phyloP scores from a whole-genome alignment of 2,888 invertebrate genomes.

The Volucella inanis region DNA sequence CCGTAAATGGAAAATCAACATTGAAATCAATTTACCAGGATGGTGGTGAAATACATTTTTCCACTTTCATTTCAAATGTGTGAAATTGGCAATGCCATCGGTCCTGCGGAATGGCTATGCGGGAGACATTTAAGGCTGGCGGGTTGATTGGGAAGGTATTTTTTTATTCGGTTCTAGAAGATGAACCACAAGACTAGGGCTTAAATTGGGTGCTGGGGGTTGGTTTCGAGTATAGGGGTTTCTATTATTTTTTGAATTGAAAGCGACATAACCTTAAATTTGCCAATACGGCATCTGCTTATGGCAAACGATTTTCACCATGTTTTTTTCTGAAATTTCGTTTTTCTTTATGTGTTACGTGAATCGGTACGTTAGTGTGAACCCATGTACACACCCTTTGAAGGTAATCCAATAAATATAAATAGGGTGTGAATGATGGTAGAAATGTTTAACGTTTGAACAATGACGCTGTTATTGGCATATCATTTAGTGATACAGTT shows the following conservation, averaged over 20 bases:
- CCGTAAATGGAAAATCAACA: constrained; percentile 73
- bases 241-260: constrained; percentile 54
- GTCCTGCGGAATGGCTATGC: neutral
- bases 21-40: constrained; percentile 70
- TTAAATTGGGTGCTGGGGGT: constrained; percentile 12
- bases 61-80: constrained; percentile 56
- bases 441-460: no score
- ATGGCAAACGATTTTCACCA: constrained; percentile 44
- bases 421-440: constrained; percentile 12
- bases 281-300: constrained; percentile 54
- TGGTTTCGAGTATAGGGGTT: constrained; percentile 1
- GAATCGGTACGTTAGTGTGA: no score
- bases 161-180: constrained; percentile 7
- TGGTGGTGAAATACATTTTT: constrained; percentile 64
- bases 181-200: neutral
- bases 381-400: neutral
- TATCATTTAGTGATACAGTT: no score
- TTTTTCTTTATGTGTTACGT: constrained; percentile 3
- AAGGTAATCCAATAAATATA: constrained; percentile 20
- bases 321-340: constrained; percentile 34
- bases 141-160: constrained; percentile 16
- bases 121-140: neutral
- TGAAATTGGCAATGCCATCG: constrained; percentile 44
- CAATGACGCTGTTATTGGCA: no score
- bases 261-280: constrained; percentile 53